phyloP scores from a whole-genome alignment of 2,113 vertebrate genomes.

The Hippoglossus stenolepis region DNA sequence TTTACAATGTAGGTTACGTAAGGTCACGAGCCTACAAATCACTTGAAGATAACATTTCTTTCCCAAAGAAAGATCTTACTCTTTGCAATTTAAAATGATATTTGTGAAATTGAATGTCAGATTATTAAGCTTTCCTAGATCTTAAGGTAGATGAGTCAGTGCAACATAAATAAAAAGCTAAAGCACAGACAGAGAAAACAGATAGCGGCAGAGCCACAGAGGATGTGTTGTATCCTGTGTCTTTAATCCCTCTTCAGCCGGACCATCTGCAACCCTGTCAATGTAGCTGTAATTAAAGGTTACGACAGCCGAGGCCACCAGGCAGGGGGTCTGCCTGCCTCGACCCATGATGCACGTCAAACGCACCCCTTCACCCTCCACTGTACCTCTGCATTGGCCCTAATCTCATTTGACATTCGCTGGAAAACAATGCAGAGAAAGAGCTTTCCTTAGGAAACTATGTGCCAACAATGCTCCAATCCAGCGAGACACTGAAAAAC shows the following conservation, averaged over 20 bases:
- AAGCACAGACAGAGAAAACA: background rate
- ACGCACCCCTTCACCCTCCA: slow-evolving; percentile 56
- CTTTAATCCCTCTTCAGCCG: slow-evolving; percentile 53
- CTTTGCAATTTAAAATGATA: slow-evolving; percentile 5
- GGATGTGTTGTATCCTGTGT: slow-evolving; percentile 31
- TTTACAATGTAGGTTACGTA: background rate
- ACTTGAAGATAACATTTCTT: background rate
- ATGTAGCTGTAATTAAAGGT: slow-evolving; percentile 78
- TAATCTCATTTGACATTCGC: slow-evolving; percentile 74
- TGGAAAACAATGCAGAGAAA: slow-evolving; percentile 66
- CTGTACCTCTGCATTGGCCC: slow-evolving; percentile 57
- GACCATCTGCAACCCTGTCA: slow-evolving; percentile 78
- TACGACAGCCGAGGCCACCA: slow-evolving; percentile 72
- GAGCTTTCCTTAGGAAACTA: slow-evolving; percentile 75
- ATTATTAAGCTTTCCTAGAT: background rate
- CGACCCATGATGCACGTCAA: slow-evolving; percentile 58
- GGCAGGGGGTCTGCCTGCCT: slow-evolving; percentile 70
- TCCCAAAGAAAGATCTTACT: background rate
- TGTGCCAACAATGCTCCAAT: slow-evolving; percentile 72
- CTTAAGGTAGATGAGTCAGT: background rate
- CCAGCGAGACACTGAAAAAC: slow-evolving; percentile 25
- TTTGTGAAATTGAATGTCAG: slow-evolving; percentile 7
- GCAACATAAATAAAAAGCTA: slow-evolving; percentile 7
- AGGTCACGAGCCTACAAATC: background rate
- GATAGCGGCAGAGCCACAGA: background rate